Percentiles rank a stretch among this genome's conserved stretches.
Evolutionary conservation across 2,797 vertebrate genomes (phyloP).

Genomic region (Aphelocoma californica): DNA sequence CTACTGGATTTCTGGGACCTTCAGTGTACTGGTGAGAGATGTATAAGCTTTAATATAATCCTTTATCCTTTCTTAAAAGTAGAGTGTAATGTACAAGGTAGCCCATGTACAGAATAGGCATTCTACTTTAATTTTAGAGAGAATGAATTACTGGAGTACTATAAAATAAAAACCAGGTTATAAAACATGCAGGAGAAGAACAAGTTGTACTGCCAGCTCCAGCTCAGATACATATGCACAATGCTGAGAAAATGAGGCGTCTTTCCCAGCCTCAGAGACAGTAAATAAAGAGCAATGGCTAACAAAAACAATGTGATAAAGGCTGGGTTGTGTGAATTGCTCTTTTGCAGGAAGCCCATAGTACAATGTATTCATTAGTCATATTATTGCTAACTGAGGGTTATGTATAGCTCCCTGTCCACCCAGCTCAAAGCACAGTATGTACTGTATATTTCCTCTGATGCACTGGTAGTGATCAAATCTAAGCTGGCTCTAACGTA

Average conservation of each 20-base stretch:
- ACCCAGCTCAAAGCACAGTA: not conserved
- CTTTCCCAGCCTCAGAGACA: slow-evolving; percentile 30
- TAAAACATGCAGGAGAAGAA: slow-evolving; percentile 47
- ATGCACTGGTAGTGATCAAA: not conserved
- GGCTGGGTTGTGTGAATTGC: not conserved
- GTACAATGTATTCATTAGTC: slow-evolving; percentile 29
- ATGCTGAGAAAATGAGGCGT: slow-evolving; percentile 37
- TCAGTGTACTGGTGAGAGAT: not conserved
- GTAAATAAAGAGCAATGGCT: slow-evolving; percentile 29
- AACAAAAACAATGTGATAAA: slow-evolving; percentile 53
- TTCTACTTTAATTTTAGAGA: not conserved
- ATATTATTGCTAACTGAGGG: slow-evolving; percentile 21
- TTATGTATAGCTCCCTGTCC: not conserved
- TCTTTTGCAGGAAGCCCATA: slow-evolving; percentile 18
- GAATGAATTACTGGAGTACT: not conserved
- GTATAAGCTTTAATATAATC: not conserved
- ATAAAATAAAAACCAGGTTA: slow-evolving; percentile 15
- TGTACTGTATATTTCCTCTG: slow-evolving; percentile 25
- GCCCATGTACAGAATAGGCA: not conserved
- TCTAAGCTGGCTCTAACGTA: not conserved
- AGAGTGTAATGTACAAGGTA: not conserved
- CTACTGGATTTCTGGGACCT: not conserved
- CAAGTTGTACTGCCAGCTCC: slow-evolving; percentile 48
- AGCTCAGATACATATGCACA: slow-evolving; percentile 30
- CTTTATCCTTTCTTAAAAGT: not conserved